Evolutionary conservation across 2,113 vertebrate genomes (phyloP).

Genomic region (Dascyllus trimaculatus): DNA sequence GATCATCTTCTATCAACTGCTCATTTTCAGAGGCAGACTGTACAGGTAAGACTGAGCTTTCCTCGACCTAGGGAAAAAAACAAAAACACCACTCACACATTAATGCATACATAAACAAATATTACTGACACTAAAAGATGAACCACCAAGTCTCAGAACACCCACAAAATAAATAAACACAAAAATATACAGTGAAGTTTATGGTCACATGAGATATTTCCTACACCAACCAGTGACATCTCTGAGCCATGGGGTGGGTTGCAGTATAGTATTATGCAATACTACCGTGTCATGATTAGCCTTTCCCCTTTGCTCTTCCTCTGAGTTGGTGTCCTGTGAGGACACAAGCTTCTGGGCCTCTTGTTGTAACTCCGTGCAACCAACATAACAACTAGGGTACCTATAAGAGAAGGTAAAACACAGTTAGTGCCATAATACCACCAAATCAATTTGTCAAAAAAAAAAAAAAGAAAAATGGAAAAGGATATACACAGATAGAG

Average conservation of each 20-base stretch:
- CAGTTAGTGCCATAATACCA: background rate
- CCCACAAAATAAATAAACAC: too few relatives aligned
- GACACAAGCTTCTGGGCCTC: constrained; percentile 75
- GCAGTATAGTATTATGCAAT: background rate
- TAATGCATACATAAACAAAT: background rate
- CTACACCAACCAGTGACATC: background rate
- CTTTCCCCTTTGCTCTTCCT: constrained; percentile 81
- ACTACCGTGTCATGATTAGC: constrained; percentile 51
- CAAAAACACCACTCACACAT: background rate
- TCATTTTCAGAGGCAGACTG: constrained; percentile 59
- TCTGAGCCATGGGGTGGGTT: background rate
- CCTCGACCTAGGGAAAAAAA: constrained; percentile 78
- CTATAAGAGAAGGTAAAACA: constrained; percentile 64
- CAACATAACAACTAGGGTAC: constrained; percentile 86
- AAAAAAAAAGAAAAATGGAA: background rate
- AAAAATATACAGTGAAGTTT: background rate
- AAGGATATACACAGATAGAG: background rate
- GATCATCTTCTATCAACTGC: constrained; percentile 49
- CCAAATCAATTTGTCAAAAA: background rate
- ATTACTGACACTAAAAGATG: background rate
- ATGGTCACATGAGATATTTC: background rate
- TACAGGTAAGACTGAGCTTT: constrained; percentile 54
- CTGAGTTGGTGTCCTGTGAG: constrained; percentile 80
- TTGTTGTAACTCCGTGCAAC: constrained; percentile 86
- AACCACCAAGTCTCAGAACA: too few relatives aligned